Base-by-base conservation (phyloP, 2,888 invertebrate genomes). In the Onchidella celtica region DNA sequence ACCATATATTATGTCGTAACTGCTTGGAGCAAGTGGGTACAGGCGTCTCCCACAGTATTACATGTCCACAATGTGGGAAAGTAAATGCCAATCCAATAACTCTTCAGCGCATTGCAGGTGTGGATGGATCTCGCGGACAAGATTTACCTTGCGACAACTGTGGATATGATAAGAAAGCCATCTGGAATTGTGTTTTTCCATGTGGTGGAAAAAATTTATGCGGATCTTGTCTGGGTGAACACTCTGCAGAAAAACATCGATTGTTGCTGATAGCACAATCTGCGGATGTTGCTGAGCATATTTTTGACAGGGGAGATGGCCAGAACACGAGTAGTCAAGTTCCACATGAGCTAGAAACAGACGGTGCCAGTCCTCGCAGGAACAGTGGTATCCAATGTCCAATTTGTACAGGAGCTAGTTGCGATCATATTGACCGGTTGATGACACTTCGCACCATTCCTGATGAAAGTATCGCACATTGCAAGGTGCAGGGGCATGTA, bases 51-150 rank as follows among this genome's bases (percentile, higher is more conserved):
- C 9, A 1, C n/a, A 55, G 29, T 29, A 55, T 72, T 14, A 21
- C n/a, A 6, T 73, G 73, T 38, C 73, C 73, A 14, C 57, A 73
- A 38, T 73, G 73, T 73, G 11, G 17, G 21, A 57, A 57, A 36
- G 11, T 59, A 3, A 73, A 32, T 73, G 59, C 29, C 27, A 6
- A n/a, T 24, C 61, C 61, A 6, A 61, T 9, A 17, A n/a, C n/a
- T 61, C n/a, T 61, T 17, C 9, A 6, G n/a, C 9, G 61, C 6
- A 61, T 61, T n/a, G 6, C 61, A 61, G 61, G 61, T 61, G 27
- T 61, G 61, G 11, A n/a, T 61, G 61, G n/a, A 6, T 24, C 61
- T 6, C 27, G 9, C 4, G 6, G 61, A 4, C 6, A n/a, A 6
- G 21, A 61, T 24, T 24, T 21, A 6, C 61, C n/a, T 6, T 61